Conservation (phyloP, 1,140 invertebrate genomes). For the Nephotettix cincticeps region DNA sequence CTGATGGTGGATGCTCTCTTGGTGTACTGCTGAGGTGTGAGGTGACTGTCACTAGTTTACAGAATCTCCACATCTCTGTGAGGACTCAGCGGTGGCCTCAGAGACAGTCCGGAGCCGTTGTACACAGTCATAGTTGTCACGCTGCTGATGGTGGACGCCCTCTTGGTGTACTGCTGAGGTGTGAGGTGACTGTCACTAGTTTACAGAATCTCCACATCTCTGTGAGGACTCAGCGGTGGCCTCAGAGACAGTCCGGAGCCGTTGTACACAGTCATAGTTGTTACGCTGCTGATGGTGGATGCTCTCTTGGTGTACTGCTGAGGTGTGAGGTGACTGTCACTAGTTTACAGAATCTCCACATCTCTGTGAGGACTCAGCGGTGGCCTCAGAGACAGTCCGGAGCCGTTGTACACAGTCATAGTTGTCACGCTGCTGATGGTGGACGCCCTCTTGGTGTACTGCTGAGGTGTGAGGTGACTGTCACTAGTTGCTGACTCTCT, state of each 20-base stretch:
- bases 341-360: background rate
- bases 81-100: background rate
- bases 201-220: no score
- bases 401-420: slow-evolving; percentile 53
- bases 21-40: no score
- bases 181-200: background rate
- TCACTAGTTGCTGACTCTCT: slow-evolving; percentile 7
- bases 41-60: background rate
- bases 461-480: background rate
- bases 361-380: slow-evolving; percentile 13
- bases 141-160: slow-evolving; percentile 67
- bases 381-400: background rate
- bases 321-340: background rate
- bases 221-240: no score
- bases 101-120: background rate
- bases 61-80: slow-evolving; percentile 3
- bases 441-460: slow-evolving; percentile 62
- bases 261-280: background rate
- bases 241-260: no score
- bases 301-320: background rate
- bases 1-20: background rate
- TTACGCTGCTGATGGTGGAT: background rate
- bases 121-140: slow-evolving; percentile 66
- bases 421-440: slow-evolving; percentile 68
- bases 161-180: slow-evolving; percentile 51